phyloP scores from a whole-genome alignment of 2,888 invertebrate genomes.

The Lepidochrysops patricia region DNA sequence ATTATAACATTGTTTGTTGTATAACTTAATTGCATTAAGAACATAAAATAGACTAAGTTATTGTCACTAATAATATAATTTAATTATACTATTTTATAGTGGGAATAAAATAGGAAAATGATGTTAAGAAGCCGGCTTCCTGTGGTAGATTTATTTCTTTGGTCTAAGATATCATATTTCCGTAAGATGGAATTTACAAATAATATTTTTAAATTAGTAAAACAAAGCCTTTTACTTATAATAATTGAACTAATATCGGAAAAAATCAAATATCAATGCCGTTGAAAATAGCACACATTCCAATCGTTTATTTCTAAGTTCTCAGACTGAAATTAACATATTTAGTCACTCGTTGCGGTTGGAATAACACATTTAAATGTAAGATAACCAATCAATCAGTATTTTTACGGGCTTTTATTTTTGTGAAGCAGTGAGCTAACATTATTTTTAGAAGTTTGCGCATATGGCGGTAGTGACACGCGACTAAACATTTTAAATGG shows the following conservation, averaged over 20 bases:
- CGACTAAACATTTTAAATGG: conserved; percentile 26
- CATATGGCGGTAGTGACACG: conserved; percentile 41
- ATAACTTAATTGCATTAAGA: conserved; percentile 2
- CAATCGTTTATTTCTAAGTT: conserved; percentile 30
- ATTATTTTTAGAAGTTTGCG: conserved; percentile 45
- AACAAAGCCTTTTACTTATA: background rate
- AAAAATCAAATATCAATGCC: background rate
- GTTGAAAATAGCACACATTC: conserved; percentile 1
- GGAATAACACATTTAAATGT: conserved; percentile 17
- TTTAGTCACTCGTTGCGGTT: conserved; percentile 6
- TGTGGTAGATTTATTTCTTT: background rate
- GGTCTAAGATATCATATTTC: background rate
- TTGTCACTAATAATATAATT: conserved; percentile 1
- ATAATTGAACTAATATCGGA: background rate
- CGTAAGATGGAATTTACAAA: background rate
- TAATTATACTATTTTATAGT: background rate
- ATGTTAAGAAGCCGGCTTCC: background rate
- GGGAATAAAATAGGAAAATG: background rate
- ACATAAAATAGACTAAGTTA: background rate
- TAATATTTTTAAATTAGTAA: background rate
- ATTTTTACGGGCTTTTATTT: conserved; percentile 39
- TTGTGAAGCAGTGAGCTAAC: conserved; percentile 36
- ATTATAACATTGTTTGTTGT: conserved; percentile 6
- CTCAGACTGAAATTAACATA: conserved; percentile 32
- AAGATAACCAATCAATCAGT: conserved; percentile 25